A percentile compares a stretch with the other conserved stretches of the same genome.
Evolutionary conservation across 2,113 vertebrate species (phyloP).

Genomic region (Dolichallabes microphthalmus): DNA sequence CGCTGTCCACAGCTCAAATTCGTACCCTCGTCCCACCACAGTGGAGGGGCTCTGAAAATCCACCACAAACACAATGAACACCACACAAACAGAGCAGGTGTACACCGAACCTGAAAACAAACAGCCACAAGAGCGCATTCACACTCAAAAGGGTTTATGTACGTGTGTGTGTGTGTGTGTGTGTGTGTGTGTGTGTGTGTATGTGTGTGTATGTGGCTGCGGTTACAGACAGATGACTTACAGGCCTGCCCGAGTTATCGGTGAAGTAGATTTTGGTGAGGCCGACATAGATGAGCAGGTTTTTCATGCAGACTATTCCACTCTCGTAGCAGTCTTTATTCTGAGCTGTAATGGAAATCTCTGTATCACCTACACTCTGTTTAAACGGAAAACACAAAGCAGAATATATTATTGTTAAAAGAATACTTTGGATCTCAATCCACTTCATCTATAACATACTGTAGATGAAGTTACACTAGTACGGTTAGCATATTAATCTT

Average conservation of each 20-base stretch:
- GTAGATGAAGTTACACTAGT: neutral
- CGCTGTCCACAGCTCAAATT: slow-evolving; percentile 90
- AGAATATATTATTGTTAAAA: neutral
- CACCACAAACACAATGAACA: slow-evolving; percentile 32
- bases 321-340: slow-evolving; percentile 98
- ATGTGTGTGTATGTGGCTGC: neutral
- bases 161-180: neutral
- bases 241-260: slow-evolving; percentile 85
- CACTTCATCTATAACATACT: neutral
- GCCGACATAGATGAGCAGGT: slow-evolving; percentile 88
- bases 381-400: slow-evolving; percentile 43
- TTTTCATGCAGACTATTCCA: slow-evolving; percentile 94
- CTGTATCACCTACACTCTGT: slow-evolving; percentile 84
- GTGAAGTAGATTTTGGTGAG: slow-evolving; percentile 90
- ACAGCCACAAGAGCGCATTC: neutral
- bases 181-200: too few relatives aligned
- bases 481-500: neutral
- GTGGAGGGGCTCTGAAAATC: slow-evolving; percentile 70
- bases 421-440: neutral
- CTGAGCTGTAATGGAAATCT: slow-evolving; percentile 88
- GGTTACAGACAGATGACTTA: slow-evolving; percentile 61
- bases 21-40: slow-evolving; percentile 75
- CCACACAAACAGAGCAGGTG: neutral
- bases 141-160: neutral
- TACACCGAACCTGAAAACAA: slow-evolving; percentile 2